Percentiles rank a stretch among this genome's conserved stretches.
Conservation (phyloP, 2,113 vertebrate genomes). For the Dinomys branickii region DNA sequence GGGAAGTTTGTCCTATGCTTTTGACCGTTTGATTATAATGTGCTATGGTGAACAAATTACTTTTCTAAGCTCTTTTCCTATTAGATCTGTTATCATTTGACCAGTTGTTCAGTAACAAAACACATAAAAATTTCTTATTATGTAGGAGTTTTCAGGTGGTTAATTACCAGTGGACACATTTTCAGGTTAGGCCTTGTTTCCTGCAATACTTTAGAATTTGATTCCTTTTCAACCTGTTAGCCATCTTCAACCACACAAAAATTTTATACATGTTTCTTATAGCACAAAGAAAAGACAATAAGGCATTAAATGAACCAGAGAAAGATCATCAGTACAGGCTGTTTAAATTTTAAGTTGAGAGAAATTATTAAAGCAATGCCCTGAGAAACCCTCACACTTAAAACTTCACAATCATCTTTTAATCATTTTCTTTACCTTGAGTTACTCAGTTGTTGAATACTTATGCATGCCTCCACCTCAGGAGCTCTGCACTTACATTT, state of each 20-base stretch:
- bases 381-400: not conserved
- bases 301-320: not conserved
- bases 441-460: not conserved
- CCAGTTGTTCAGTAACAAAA: slow-evolving; percentile 36
- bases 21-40: not conserved
- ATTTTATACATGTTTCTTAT: not conserved
- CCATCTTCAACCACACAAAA: not conserved
- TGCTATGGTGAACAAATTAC: not conserved
- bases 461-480: not conserved
- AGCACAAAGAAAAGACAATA: not conserved
- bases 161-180: not conserved
- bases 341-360: not conserved
- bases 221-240: not conserved
- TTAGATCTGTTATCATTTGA: not conserved
- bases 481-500: not conserved
- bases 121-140: not conserved
- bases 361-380: not conserved
- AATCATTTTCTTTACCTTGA: not conserved
- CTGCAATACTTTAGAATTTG: not conserved
- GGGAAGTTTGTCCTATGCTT: not conserved
- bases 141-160: not conserved
- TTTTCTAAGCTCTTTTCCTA: not conserved
- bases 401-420: not conserved
- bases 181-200: not conserved
- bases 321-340: not conserved